Evolutionary conservation across 2,888 invertebrate species (phyloP), one percentile per base, ranked within the genome.

Genomic region (Flexamia atlantica): DNA sequence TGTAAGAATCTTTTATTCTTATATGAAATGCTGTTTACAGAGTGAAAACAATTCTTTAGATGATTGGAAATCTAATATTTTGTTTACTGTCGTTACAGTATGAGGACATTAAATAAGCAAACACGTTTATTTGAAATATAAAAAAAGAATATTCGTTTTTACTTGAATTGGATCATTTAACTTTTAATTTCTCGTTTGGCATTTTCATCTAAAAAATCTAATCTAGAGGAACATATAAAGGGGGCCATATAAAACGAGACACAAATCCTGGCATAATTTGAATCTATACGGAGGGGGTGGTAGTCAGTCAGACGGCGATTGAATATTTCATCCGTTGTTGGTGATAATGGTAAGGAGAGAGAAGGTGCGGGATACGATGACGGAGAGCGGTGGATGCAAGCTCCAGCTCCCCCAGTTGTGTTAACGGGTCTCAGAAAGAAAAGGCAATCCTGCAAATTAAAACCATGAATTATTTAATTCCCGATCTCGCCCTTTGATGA

Each of bases 271-370:
- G 82, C 72, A 72, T 82, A 46, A 82, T 82, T 82, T 82, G 82
- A 82, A 82, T 82, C 72, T 72, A 82, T 82, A 82, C 14, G 68
- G 25, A 28, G 53, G 50, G 53, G 30, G 40, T 32, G 68, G 82
- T 28, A 28, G 64, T 23, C 68, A 40, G 53, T 20, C 42, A 70
- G 81, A 23, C 28, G 80, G 82, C 68, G 79, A 46, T 79, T 85
- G 85, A 85, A 85, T 85, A 83, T 85, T 85, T 85, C 84, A 85
- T 85, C 57, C 80, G 60, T 82, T 84, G 85, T 84, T 84, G 84
- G 81, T 82, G 82, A 84, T 84, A 84, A 84, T 84, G 84, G 84
- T 68, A 82, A 46, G 64, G 36, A 25, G 40, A 46, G 82, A 23
- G 50, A n/a, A 30, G 74, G 72, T 46, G 81, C 53, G 81, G 84